phyloP scores from a whole-genome alignment of 2,888 invertebrate genomes.

The Drosophila yooni region DNA sequence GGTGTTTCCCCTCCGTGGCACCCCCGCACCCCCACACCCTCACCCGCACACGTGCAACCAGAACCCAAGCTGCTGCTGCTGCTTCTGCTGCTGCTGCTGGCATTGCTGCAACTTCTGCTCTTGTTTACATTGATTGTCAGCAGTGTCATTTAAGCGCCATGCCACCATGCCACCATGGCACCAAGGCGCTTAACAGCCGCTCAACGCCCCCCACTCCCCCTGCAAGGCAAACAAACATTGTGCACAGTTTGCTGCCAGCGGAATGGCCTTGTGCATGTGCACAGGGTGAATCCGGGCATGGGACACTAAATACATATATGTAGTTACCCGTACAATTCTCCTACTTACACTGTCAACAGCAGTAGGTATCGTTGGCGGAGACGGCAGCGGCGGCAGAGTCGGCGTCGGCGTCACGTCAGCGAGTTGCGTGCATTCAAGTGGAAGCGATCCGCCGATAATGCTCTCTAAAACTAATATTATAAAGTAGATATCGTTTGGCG shows the following conservation, averaged over 20 bases:
- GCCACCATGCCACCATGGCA: conserved; percentile 60
- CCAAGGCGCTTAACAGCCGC: conserved; percentile 45
- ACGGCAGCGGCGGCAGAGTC: conserved; percentile 16
- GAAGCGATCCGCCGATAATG: conserved; percentile 82
- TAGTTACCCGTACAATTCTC: conserved; percentile 43
- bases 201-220: not conserved
- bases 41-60: conserved; percentile 32
- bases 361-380: conserved; percentile 17
- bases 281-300: conserved; percentile 36
- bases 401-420: conserved; percentile 49
- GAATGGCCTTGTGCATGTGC: conserved; percentile 60
- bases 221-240: conserved; percentile 37
- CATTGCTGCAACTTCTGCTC: conserved; percentile 52
- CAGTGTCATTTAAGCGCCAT: conserved; percentile 75
- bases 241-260: conserved; percentile 29
- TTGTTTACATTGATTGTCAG: conserved; percentile 75
- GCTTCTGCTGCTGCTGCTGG: conserved; percentile 32
- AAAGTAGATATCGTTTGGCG: conserved; percentile 82
- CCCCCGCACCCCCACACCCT: conserved; percentile 1
- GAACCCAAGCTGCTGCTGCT: conserved; percentile 41
- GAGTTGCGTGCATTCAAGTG: conserved; percentile 73
- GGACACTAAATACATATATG: not conserved
- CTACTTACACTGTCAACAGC: conserved; percentile 49
- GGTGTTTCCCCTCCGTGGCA: conserved; percentile 24
- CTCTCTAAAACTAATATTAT: conserved; percentile 82